A percentile compares a stretch with the other conserved stretches of the same genome.
Evolutionary conservation across 1,140 invertebrate genomes (phyloP).

Genomic region (Elymnias hypermnestra): DNA sequence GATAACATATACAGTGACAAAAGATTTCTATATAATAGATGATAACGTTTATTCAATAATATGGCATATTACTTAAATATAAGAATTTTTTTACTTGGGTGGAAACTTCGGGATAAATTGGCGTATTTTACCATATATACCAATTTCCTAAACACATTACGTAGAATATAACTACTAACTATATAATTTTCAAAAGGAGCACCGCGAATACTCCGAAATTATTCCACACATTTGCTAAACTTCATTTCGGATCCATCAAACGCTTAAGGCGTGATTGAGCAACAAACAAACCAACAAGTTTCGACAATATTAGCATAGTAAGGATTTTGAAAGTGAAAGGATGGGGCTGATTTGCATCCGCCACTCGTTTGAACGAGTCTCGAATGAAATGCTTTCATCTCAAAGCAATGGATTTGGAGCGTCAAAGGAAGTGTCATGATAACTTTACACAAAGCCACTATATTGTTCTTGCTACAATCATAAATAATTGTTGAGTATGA

Average conservation of each 20-base stretch:
- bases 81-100: too few relatives aligned
- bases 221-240: slow-evolving; percentile 4
- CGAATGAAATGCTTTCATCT: slow-evolving; percentile 27
- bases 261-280: slow-evolving; percentile 30
- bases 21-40: too few relatives aligned
- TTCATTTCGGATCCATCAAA: slow-evolving; percentile 24
- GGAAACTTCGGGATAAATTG: too few relatives aligned
- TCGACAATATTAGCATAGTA: slow-evolving; percentile 35
- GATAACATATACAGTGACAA: too few relatives aligned
- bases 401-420: slow-evolving; percentile 14
- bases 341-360: slow-evolving; percentile 34
- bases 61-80: too few relatives aligned
- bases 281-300: slow-evolving; percentile 31
- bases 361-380: slow-evolving; percentile 22
- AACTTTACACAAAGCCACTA: slow-evolving; percentile 8
- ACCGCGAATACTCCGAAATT: neutral
- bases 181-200: neutral
- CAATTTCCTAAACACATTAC: too few relatives aligned
- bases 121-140: too few relatives aligned
- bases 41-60: too few relatives aligned
- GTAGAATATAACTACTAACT: too few relatives aligned
- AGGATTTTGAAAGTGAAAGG: slow-evolving; percentile 38
- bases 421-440: slow-evolving; percentile 21
- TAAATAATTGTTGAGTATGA: too few relatives aligned
- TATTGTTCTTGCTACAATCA: slow-evolving; percentile 2